Base-by-base conservation (phyloP, 2,888 invertebrate species). In the Anorthoa munda region DNA sequence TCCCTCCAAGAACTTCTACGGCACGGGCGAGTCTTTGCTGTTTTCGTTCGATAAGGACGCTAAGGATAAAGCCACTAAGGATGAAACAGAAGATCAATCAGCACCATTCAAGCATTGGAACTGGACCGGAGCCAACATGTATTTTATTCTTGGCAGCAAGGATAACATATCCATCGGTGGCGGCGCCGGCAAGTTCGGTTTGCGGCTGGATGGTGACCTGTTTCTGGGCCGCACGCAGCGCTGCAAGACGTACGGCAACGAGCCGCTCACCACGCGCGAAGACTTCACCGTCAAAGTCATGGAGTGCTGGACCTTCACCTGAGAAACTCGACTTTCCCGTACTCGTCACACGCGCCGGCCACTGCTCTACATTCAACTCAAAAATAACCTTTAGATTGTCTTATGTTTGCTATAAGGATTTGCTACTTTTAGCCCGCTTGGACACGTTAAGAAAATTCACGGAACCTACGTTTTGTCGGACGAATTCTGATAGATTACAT, bases 121-220 rank as follows among this genome's bases (percentile, higher is more conserved):
- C 91, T 99, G 99, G 99, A 99, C 99, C n/a, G 99, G 99, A 18
- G 99, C 99, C 91, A 99, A 99, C 94, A 97, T 99, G 94, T 99
- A 99, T 95, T 99, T 99, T 94, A 99, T 99, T 91, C 99, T 99
- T 94, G 99, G 99, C 90, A 99, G 99, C 96, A 98, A 98, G 93
- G 99, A 99, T 93, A 99, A 99, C 94, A 97, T 99, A 83, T 98
- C 99, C 76, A 98, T 99, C 90, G 99, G 99, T 84, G 99, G 99
- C 86, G 99, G 99, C 96, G 99, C 99, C 93, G 99, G 99, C 82
- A 98, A 98, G 93, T 99, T 99, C 96, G 99, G 99, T 17, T 97
- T 99, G 85, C 99, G 99, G 99, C 96, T 99, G 91, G 99, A 99
- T 95, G 99, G 99, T 75, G 99, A 99, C 96, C 97, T 99, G 87